phyloP scores from a whole-genome alignment of 2,888 invertebrate species.

The Leucania comma region DNA sequence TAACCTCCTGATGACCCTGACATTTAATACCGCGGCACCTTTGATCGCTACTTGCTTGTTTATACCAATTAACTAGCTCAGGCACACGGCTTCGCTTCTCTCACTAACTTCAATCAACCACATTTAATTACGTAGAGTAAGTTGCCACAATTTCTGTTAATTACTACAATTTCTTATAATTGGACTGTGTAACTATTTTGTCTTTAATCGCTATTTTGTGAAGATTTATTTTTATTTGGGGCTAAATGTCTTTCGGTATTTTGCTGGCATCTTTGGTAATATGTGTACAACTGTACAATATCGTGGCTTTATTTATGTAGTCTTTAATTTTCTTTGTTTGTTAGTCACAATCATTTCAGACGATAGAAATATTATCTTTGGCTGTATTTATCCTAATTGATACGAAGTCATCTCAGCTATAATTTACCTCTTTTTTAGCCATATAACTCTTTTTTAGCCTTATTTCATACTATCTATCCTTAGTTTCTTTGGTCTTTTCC shows the following conservation, averaged over 20 bases:
- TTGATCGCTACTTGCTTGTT: slow-evolving; percentile 72
- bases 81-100: slow-evolving; percentile 53
- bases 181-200: slow-evolving; percentile 52
- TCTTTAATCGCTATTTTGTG: slow-evolving; percentile 39
- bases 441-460: background rate
- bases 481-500: background rate
- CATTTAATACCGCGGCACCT: slow-evolving; percentile 70
- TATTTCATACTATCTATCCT: background rate
- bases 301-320: background rate
- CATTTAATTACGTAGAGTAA: slow-evolving; percentile 60
- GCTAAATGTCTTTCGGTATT: background rate
- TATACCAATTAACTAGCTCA: slow-evolving; percentile 64
- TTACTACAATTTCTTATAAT: slow-evolving; percentile 58
- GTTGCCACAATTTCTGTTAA: slow-evolving; percentile 57
- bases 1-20: slow-evolving; percentile 60
- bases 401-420: too few relatives aligned
- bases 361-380: too few relatives aligned
- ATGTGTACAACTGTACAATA: too few relatives aligned
- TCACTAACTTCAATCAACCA: slow-evolving; percentile 60
- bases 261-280: background rate
- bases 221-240: slow-evolving; percentile 43
- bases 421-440: background rate
- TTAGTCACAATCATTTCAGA: background rate
- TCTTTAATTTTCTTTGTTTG: background rate
- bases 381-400: too few relatives aligned